These are phyloP conservation scores for Ochropleura plecta DNA, from an alignment of 2,888 invertebrate genomes.

Conservation along the genomic window DNA sequence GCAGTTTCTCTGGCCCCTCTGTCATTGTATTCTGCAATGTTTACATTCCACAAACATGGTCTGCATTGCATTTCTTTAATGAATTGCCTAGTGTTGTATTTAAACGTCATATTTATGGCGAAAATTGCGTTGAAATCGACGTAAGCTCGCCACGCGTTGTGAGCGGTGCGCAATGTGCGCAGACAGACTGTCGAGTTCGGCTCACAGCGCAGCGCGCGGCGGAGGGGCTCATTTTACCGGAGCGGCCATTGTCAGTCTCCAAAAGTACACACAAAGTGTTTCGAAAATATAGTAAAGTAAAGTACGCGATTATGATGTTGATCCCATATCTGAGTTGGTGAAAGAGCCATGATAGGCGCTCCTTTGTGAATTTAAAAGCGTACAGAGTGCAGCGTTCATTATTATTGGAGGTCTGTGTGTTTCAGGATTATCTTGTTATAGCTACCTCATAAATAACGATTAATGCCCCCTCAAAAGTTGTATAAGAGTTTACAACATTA, in stretches of 20 bases:
- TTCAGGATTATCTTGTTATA: not conserved
- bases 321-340: not conserved
- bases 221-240: conserved; percentile 37
- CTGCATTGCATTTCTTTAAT: conserved; percentile 61
- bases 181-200: conserved; percentile 39
- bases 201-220: conserved; percentile 33
- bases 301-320: not conserved
- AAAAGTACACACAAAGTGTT: conserved; percentile 1
- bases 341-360: not conserved
- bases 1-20: conserved; percentile 55
- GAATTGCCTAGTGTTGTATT: conserved; percentile 61
- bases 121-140: conserved; percentile 24
- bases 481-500: not conserved
- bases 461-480: too few species aligned
- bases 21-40: conserved; percentile 55
- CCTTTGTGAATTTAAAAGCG: not conserved
- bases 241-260: conserved; percentile 21
- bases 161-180: conserved; percentile 44
- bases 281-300: not conserved
- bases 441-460: not conserved
- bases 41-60: conserved; percentile 64
- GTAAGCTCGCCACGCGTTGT: conserved; percentile 18
- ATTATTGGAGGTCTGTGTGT: not conserved
- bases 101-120: conserved; percentile 42
- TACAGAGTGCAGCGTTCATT: not conserved